Evolutionary conservation across 2,888 invertebrate species (phyloP), one percentile per base, ranked within the genome.

Genomic region (Sinopyrophorus schimmeli): DNA sequence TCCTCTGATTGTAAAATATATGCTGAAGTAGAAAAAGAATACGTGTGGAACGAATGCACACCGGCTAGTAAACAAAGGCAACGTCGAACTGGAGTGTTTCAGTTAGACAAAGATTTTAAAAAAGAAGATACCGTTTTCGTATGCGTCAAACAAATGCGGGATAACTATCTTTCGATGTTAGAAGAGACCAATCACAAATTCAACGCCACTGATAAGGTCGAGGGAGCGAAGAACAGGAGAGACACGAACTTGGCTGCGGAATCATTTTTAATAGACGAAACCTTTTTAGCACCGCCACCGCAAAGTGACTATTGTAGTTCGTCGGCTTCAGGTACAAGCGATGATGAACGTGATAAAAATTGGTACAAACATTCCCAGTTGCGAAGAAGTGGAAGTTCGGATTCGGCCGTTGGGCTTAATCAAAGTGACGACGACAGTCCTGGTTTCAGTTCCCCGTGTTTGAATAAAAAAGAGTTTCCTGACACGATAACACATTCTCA

Each of bases 301-400:
- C 58, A 66, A 1, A 72, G 72, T 49, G 72, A 71, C n/a, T 73
- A 72, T 48, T 70, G 67, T 39, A 72, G 71, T 56, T 69, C 69
- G 5, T 59, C 66, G 2, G 64, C 67, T 11, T 70, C 70, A 3
- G 71, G 66, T 1, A 66, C 64, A 11, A 72, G 72, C 48, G 72
- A 72, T 40, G 72, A 73, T 37, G 72, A 72, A 49, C 59, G 59
- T 4, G 70, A 67, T 9, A 64, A 59, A 42, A 57, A 15, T 35
- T 61, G 59, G 58, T 51, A 30, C 5, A 42, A 54, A 27, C 58
- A 62, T 30, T 47, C 49, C n/a, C 54, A 62, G 32, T 74, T 76
- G 34, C 67, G 71, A 32, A 69, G 76, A 56, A 75, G 77, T 61
- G 76, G 72, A 39, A 77, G 77, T 61, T 75, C 76, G 1, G 79